Percentiles rank a stretch among this genome's conserved stretches.
These are phyloP conservation scores for Corbicula japonica DNA, from an alignment of 2,888 invertebrate genomes.

Conservation along the genomic window DNA sequence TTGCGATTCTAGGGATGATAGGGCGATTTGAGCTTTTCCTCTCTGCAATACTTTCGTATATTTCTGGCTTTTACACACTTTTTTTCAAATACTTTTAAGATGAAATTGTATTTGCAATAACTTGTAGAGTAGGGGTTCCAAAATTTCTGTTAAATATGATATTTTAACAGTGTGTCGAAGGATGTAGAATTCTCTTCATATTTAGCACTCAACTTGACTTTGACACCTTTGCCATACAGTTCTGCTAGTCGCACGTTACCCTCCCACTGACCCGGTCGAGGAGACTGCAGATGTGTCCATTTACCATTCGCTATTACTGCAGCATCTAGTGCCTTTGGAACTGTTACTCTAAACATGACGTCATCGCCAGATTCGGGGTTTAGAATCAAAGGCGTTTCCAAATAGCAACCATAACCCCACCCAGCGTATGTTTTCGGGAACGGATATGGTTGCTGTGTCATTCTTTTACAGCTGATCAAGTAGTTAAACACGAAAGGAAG, in stretches of 20 bases:
- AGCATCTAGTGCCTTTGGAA: constrained; percentile 84
- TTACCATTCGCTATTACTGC: constrained; percentile 85
- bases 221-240: constrained; percentile 76
- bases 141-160: constrained; percentile 72
- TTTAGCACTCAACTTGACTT: constrained; percentile 85
- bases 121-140: too few species aligned
- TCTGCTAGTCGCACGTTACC: constrained; percentile 79
- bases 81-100: too few species aligned
- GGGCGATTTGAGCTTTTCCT: too few species aligned
- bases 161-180: constrained; percentile 86
- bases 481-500: constrained; percentile 87
- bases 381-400: constrained; percentile 83
- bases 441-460: constrained; percentile 75
- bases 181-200: constrained; percentile 84
- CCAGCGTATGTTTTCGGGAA: constrained; percentile 87
- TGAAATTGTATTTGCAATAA: too few species aligned
- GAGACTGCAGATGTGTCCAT: constrained; percentile 84
- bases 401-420: constrained; percentile 87
- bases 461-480: constrained; percentile 83
- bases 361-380: constrained; percentile 69
- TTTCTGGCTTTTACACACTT: too few species aligned
- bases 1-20: too few species aligned
- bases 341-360: constrained; percentile 81
- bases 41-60: too few species aligned
- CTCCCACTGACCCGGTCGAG: constrained; percentile 80